Evolutionary conservation across 2,888 invertebrate species (phyloP), one percentile per base, ranked within the genome.

Genomic region (Drosophila meridiana): DNA sequence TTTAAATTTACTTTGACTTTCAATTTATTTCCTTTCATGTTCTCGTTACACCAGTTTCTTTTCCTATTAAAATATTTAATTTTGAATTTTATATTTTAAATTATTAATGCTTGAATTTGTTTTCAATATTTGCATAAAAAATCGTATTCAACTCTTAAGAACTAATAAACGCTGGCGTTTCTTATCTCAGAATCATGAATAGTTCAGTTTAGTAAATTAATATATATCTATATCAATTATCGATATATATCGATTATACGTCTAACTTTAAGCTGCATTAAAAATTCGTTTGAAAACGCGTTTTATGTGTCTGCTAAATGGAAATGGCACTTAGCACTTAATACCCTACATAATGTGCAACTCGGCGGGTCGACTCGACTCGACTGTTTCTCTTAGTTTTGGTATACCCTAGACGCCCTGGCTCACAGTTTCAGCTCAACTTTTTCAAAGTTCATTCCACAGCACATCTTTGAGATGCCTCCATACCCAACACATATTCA

Each of bases 91-190:
- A n/a, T 45, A 26, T 4, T 45, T 14, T 30, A 30, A 9, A 11
- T 36, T 20, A n/a, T 34, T 32, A 47, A 14, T 32, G n/a, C 11
- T 13, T n/a, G n/a, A 4, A n/a, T n/a, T 9, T 50, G 6, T 48
- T 52, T 61, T 11, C 13, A 59, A 43, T 60, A 32, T 61, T 43
- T 58, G 62, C 48, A 34, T 67, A 71, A 42, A 76, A 76, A 71
- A 63, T 43, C n/a, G 42, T 56, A 56, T 45, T 59, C 28, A 76
- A 59, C 59, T 62, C 77, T 71, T 76, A 67, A 60, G 47, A 26
- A 20, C 9, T 77, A 77, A 72, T 75, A 76, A 76, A 76, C 76
- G 76, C 76, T 76, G 76, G 76, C 70, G 75, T 76, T 76, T 48
- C 59, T 68, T 76, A 78, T 76, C 76, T 68, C 76, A 76, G 76